Conservation (phyloP, 37 sponge, comb jelly and placozoan genomes). For the Spongilla lacustris region DNA sequence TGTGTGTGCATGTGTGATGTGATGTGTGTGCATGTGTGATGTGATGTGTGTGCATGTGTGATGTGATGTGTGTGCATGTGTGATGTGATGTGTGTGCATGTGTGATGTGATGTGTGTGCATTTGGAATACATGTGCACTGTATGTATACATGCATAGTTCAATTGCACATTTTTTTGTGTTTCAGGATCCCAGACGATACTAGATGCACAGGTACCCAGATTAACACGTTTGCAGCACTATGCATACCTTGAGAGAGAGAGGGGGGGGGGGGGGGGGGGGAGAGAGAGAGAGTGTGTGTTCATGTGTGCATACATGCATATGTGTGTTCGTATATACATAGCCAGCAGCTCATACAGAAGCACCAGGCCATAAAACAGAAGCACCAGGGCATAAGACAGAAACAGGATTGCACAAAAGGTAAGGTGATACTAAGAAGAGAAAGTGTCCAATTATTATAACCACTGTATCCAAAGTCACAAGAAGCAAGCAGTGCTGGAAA, state of each 20-base stretch:
- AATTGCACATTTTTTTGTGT: not conserved
- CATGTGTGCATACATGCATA: not conserved
- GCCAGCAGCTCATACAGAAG: not conserved
- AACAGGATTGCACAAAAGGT: not conserved
- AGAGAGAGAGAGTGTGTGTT: too few relatives aligned
- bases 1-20: too few relatives aligned
- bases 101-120: too few relatives aligned
- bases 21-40: too few relatives aligned
- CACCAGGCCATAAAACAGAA: not conserved
- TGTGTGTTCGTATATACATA: not conserved
- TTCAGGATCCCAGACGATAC: not conserved
- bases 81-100: too few relatives aligned
- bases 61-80: too few relatives aligned
- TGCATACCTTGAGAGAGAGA: too few relatives aligned
- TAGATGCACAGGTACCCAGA: not conserved
- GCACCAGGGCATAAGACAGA: not conserved
- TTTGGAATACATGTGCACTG: too few relatives aligned
- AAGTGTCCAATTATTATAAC: not conserved
- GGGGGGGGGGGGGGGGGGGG: too few relatives aligned
- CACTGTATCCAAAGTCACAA: slow-evolving; percentile 9
- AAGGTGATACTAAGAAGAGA: not conserved
- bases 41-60: too few relatives aligned
- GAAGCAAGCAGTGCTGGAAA: slow-evolving; percentile 34
- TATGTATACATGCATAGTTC: not conserved
- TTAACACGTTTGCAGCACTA: too few relatives aligned